Conservation (phyloP, 2,797 vertebrate species). For the Sebastes iracundus region DNA sequence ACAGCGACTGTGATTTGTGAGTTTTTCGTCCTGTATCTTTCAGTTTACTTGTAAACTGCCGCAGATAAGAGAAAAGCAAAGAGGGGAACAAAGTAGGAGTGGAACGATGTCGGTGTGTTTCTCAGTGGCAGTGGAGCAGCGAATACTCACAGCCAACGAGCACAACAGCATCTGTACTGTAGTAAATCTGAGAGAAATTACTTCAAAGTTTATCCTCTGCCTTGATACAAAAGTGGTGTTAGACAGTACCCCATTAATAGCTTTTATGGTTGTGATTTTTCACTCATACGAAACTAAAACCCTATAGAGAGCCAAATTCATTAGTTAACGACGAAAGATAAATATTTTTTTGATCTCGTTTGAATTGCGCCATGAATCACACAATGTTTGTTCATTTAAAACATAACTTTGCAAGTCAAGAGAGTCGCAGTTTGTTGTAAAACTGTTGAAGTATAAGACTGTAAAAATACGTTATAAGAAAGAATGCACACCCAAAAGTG, state of each 20-base stretch:
- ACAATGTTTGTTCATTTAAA: too few relatives aligned
- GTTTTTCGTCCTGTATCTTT: neutral
- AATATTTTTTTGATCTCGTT: too few relatives aligned
- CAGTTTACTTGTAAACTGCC: neutral
- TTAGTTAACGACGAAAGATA: too few relatives aligned
- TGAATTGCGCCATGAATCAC: too few relatives aligned
- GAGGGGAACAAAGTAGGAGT: neutral
- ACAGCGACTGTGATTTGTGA: slow-evolving; percentile 1
- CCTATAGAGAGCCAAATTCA: too few relatives aligned
- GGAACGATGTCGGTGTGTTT: neutral
- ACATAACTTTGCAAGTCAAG: too few relatives aligned
- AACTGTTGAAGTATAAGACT: too few relatives aligned
- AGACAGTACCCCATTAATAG: neutral
- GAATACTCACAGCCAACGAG: neutral
- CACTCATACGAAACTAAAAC: neutral
- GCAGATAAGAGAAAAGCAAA: neutral
- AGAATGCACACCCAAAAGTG: too few relatives aligned
- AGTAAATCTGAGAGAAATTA: neutral
- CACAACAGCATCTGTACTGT: neutral
- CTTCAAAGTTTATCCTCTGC: neutral
- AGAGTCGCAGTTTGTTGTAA: too few relatives aligned
- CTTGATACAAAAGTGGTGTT: neutral
- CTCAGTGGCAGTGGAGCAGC: neutral
- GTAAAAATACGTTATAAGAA: too few relatives aligned
- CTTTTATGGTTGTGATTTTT: neutral